Base-by-base conservation (phyloP, 2,888 invertebrate genomes). In the Biston betularia region DNA sequence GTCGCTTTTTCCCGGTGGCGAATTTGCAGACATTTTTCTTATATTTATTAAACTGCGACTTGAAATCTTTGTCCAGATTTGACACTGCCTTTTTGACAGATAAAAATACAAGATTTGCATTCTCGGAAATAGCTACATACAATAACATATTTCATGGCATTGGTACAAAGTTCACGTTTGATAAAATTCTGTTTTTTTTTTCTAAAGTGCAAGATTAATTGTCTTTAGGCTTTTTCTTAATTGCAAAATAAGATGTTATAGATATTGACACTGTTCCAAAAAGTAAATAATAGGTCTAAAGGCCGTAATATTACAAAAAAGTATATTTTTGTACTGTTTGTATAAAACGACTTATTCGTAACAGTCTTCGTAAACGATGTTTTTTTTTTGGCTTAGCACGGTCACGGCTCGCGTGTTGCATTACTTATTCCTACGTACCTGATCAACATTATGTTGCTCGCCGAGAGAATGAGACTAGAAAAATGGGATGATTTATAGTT, bases 21-120 rank as follows among this genome's bases (percentile, higher is more conserved):
- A 88, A 89, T 92, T 92, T 72, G 88, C 87, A 62, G 93, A 93
- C 93, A 93, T 93, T 86, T 85, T 89, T 73, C 76, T 80, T 77
- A 84, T 85, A 88, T 84, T 82, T 79, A 80, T 77, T 76, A 79
- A 86, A 90, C 87, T 92, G 82, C 89, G 90, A 89, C 85, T 87
- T 75, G 79, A 79, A 87, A 85, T 79, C 85, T 87, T 90, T 86
- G 87, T 86, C 84, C 86, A 84, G 79, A 79, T 79, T 82, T 78
- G 86, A 88, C 87, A 90, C 83, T 83, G 72, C 10, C 79, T 81
- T 68, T 88, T 89, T 91, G 92, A 91, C 90, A 90, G 83, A 8
- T 33, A 70, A 65, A 69, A 50, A 80, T 79, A 75, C 72, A 70
- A 71, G 75, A 78, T 66, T 82, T 78, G 84, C 92, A 92, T 92